A percentile compares a stretch with the other conserved stretches of the same genome.
Conservation (phyloP, 2,113 vertebrate species). For the Pachycephala philippinensis region DNA sequence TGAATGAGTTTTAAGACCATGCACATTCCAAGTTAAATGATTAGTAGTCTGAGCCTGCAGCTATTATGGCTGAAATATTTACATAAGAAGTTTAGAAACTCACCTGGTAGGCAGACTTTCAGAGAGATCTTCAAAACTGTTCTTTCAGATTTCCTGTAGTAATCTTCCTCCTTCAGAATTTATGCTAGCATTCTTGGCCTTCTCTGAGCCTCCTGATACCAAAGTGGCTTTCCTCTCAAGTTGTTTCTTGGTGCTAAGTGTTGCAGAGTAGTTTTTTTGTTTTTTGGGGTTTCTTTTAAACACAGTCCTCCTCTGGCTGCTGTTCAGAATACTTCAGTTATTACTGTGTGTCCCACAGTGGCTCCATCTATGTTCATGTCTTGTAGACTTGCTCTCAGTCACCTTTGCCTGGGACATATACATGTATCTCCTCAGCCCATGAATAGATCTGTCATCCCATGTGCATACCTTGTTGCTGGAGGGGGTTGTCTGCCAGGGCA, state of each 20-base stretch:
- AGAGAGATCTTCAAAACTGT: not conserved
- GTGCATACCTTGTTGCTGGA: not conserved
- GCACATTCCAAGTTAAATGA: constrained; percentile 4
- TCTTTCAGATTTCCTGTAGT: not conserved
- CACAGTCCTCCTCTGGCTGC: not conserved
- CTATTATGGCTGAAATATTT: constrained; percentile 37
- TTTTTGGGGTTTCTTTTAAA: not conserved
- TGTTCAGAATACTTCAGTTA: not conserved
- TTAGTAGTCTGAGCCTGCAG: constrained; percentile 1
- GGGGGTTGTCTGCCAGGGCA: not conserved
- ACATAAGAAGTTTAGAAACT: constrained; percentile 20
- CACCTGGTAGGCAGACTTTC: not conserved
- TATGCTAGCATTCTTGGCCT: not conserved
- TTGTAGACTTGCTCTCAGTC: not conserved
- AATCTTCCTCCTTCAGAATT: not conserved
- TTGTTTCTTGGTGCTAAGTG: not conserved
- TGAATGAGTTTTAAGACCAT: constrained; percentile 27
- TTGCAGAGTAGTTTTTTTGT: not conserved
- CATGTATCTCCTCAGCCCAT: not conserved
- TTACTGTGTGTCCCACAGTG: not conserved
- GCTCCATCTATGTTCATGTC: not conserved
- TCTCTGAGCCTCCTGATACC: not conserved
- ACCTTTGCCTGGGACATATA: not conserved
- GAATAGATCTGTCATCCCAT: not conserved
- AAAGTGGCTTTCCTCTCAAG: not conserved